Percentiles rank a stretch among this genome's conserved stretches.
phyloP scores from a whole-genome alignment of 2,888 invertebrate species.

The Nudaria mundana region DNA sequence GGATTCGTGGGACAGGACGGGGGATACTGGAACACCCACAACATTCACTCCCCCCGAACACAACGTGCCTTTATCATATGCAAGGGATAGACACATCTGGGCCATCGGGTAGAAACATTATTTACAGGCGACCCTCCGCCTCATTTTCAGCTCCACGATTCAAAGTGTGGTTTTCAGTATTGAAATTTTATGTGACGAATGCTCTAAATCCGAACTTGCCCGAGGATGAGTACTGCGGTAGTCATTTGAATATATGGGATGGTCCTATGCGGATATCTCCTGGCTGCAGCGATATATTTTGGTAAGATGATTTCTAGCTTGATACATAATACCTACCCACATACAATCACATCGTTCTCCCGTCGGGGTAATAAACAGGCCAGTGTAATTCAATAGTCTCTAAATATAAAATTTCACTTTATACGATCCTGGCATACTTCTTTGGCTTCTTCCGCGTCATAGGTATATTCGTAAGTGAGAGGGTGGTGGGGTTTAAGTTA shows the following conservation, averaged over 20 bases:
- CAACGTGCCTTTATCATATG: conserved; percentile 93
- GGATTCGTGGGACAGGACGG: conserved; percentile 89
- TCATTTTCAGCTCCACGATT: conserved; percentile 86
- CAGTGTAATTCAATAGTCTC: too few species aligned
- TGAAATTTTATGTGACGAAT: conserved; percentile 91
- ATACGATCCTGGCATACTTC: too few species aligned
- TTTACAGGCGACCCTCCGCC: conserved; percentile 77
- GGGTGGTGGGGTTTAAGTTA: too few species aligned
- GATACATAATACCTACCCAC: too few species aligned
- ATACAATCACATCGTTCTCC: too few species aligned
- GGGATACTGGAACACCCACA: conserved; percentile 92
- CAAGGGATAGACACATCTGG: conserved; percentile 83
- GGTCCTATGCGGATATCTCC: conserved; percentile 89
- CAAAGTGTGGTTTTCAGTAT: conserved; percentile 91
- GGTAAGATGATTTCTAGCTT: conserved; percentile 85
- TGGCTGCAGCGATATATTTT: conserved; percentile 90
- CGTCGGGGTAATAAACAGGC: too few species aligned
- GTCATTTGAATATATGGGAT: conserved; percentile 93
- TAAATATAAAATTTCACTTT: too few species aligned
- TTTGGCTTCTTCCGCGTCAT: too few species aligned
- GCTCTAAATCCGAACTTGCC: conserved; percentile 83
- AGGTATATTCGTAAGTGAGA: too few species aligned
- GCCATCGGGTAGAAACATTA: conserved; percentile 78
- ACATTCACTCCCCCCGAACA: conserved; percentile 93
- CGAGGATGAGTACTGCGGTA: conserved; percentile 89